Evolutionary conservation across 1,140 invertebrate genomes (phyloP), one percentile per base, ranked within the genome.

Genomic region (Drosophila bocqueti): DNA sequence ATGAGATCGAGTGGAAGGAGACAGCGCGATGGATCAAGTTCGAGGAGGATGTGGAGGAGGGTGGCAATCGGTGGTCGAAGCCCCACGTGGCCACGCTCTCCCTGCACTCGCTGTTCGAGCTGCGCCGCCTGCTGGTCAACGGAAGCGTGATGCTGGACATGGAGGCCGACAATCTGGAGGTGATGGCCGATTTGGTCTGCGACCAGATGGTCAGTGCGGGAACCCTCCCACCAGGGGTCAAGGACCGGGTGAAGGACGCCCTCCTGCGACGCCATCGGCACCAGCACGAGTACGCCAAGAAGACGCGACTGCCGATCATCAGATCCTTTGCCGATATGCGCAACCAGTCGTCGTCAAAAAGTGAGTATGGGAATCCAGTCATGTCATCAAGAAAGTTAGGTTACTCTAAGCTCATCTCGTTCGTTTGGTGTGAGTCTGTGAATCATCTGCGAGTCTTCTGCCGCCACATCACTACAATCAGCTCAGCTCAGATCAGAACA

Each of bases 11-110:
- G 94, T 99, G 98, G 98, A 98, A 98, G 93, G 98, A 99, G 94
- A 99, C 98, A n/a, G 98, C 98, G 21, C 95, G 98, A 84, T 98
- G 98, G 98, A 97, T 99, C 49, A 98, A 98, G 93, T 98, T 98
- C 92, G 98, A 98, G 91, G 98, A 99, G 93, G 97, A 98, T 91
- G 98, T 98, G 1, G 98, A 98, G 93, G 97, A 98, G 93, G 97
- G 97, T 29, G 97, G 98, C 54, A 98, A 98, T 91, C 94, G 98
- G 55, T 99, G 98, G 98, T 98, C 97, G 7, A 99, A 99, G 93
- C 98, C 98, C 3, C 97, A 98, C 93, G 98, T 99, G 26, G 97
- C 97, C 15, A 98, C 98, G 0, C 94, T 99, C 31, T 98, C 97
- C 2, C 94, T 98, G 24, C 98, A 98, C 89, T 97, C 97, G 1